phyloP scores from a whole-genome alignment of 2,113 vertebrate species.

The Glareola pratincola region DNA sequence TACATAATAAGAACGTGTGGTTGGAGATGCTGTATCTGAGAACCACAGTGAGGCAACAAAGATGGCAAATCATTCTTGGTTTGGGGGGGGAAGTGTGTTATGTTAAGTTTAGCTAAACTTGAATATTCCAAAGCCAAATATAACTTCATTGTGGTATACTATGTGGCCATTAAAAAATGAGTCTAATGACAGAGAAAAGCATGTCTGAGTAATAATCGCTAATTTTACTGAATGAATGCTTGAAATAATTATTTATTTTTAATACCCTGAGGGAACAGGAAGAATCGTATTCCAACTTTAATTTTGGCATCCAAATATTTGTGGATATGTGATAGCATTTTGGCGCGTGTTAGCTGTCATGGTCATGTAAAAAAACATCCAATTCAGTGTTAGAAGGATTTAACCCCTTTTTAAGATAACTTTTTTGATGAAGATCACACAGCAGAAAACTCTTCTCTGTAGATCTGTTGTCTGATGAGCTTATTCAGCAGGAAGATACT shows the following conservation, averaged over 20 bases:
- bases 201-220: background rate
- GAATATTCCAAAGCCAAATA: background rate
- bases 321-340: slow-evolving; percentile 26
- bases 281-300: slow-evolving; percentile 32
- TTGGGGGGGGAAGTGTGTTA: background rate
- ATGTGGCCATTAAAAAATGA: background rate
- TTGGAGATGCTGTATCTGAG: background rate
- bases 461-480: background rate
- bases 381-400: background rate
- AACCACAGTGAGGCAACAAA: background rate
- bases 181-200: background rate
- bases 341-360: slow-evolving; percentile 29
- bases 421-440: background rate
- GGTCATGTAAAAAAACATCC: background rate
- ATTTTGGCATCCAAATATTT: slow-evolving; percentile 19
- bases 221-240: background rate
- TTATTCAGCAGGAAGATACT: background rate
- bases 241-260: slow-evolving; percentile 32
- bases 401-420: slow-evolving; percentile 12
- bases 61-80: background rate
- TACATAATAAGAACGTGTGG: background rate
- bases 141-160: background rate
- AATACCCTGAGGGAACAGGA: background rate
- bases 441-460: background rate
- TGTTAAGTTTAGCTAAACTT: background rate